Evolutionary conservation across 2,888 invertebrate species (phyloP), one percentile per base, ranked within the genome.

Genomic region (Morpho deidamia): DNA sequence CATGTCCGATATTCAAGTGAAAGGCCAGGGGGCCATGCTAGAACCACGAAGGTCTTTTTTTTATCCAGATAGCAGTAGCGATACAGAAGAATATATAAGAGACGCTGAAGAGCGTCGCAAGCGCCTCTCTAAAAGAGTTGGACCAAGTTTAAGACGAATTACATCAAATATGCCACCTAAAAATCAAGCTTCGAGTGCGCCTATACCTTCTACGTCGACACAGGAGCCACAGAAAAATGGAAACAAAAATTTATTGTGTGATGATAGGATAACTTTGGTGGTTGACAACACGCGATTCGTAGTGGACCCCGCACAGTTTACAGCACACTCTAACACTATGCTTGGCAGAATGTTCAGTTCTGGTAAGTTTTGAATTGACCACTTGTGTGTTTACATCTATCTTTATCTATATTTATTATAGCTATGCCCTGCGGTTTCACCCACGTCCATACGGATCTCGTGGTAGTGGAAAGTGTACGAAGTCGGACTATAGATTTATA

Each of bases 321-420:
- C 96, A 8, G 95, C 96, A 2, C 97, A 99, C 83, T 98, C 99
- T 0, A 98, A 99, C 76, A 99, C 99, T 0, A 99, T 99, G 99
- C 90, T 99, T 35, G 99, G 99, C n/a, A 93, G 98, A 68, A 99
- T 99, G 99, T 99, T 99, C 72, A 96, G 97, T 75, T 95, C 96
- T 9, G 96, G 97, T 58, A 55, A 72, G 73, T 67, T n/a, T 5
- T 23, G 5, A 23, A 2, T 23, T 23, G 3, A 23, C 5, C 5
- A 23, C 5, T 5, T 23, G 23, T 23, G 3, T 23, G 23, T 23
- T 23, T 23, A 23, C 5, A 5, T 5, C 23, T 23, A 23, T 23
- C 5, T 23, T 5, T 23, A 5, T 23, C 23, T 23, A 23, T 23
- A 23, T 23, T 23, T n/a, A n/a, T n/a, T n/a, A n/a, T n/a, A n/a